Evolutionary conservation across 2,888 invertebrate species (phyloP).

Genomic region (Oithona nana): DNA sequence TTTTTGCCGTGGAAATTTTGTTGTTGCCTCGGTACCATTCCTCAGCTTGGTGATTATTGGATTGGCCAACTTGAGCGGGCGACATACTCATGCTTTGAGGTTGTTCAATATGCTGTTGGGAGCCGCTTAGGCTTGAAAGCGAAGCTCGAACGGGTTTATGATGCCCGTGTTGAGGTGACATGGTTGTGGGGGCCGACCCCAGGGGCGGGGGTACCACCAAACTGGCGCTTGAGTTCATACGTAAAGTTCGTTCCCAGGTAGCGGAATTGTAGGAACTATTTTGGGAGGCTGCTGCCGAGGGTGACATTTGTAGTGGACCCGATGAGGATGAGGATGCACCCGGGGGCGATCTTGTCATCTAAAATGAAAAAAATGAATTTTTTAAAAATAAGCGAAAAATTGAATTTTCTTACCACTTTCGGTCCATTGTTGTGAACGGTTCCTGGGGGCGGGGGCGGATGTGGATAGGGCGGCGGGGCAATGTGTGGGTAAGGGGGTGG

Average conservation of each 20-base stretch:
- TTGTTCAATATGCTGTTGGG: background rate
- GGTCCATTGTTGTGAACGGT: slow-evolving; percentile 8
- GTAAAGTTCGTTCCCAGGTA: slow-evolving; percentile 8
- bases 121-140: slow-evolving; percentile 22
- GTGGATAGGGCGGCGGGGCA: slow-evolving; percentile 12
- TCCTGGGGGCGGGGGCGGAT: slow-evolving; percentile 16
- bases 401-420: background rate
- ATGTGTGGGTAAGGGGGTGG: slow-evolving; percentile 15
- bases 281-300: slow-evolving; percentile 7
- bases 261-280: slow-evolving; percentile 1
- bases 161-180: background rate
- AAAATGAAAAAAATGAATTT: no score
- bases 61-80: no score
- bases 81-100: no score
- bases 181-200: background rate
- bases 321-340: no score
- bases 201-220: background rate
- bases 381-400: no score
- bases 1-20: background rate
- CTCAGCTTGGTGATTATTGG: no score
- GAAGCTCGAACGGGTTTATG: background rate
- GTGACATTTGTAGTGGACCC: background rate
- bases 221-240: background rate
- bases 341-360: no score
- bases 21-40: background rate